Base-by-base conservation (phyloP, 2,888 invertebrate genomes). In the Chironomus riparius region DNA sequence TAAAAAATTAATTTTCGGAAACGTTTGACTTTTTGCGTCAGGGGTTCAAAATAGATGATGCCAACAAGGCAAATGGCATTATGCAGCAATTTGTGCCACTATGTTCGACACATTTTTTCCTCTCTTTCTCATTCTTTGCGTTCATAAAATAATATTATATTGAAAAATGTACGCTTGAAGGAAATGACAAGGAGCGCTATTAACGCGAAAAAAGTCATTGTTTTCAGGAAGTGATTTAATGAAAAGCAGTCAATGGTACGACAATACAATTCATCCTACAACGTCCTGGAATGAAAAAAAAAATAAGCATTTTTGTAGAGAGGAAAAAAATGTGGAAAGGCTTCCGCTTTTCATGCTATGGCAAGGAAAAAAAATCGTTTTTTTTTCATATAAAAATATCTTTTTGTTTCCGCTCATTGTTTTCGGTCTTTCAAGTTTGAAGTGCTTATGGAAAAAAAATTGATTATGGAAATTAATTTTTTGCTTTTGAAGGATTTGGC, bases 201-300 rank as follows among this genome's bases (percentile, higher is more conserved):
- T 65, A 65, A 65, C 65, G 74, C 74, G 48, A 28, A 68, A 68
- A 61, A 74, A 74, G 68, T 74, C 74, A 74, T 74, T 74, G 74
- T 74, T 74, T 74, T 47, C 65, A 74, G 74, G 74, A 74, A 74
- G 68, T 74, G 74, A 74, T 74, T 74, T 74, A 74, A 73, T 73
- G 72, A 73, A 73, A 73, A 73, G 48, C 24, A 56, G 71, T 56
- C 71, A 71, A 71, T 71, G 70, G 70, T 50, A 61, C 15, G 28
- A 56, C 61, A 56, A 61, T 24, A 71, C 24, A 48, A 71, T 38
- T 71, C 71, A 71, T 73, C 72, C 72, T 38, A 62, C 72, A 73
- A 28, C 56, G 56, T 56, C 56, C 56, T 56, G 56, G 15, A 56
- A 56, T 56, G 56, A 56, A 18, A 4, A 7, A 56, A 15, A n/a